These are phyloP conservation scores for Anneissia japonica DNA, from an alignment of 35 echinoderm and acorn worm genomes.

Conservation along the genomic window DNA sequence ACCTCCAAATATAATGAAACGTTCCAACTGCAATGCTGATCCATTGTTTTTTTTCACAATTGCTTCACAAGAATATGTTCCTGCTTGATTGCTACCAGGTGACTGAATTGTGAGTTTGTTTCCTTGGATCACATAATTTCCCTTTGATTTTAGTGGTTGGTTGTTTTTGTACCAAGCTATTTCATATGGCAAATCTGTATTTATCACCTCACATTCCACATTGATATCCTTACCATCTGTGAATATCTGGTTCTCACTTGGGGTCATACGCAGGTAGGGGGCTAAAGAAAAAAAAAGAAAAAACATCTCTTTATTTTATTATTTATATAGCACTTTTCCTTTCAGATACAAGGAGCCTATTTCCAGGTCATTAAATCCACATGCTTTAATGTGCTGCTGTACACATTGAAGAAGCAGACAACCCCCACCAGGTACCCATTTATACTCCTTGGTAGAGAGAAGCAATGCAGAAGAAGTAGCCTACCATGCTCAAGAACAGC, in stretches of 20 bases:
- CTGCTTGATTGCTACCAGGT: not conserved
- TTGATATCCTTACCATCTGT: not conserved
- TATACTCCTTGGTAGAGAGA: too few relatives aligned
- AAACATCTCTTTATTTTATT: too few relatives aligned
- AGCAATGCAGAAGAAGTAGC: too few relatives aligned
- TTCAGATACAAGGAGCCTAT: too few relatives aligned
- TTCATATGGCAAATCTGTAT: not conserved
- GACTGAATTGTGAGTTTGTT: not conserved
- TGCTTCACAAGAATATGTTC: not conserved
- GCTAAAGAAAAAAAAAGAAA: not conserved
- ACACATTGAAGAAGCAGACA: too few relatives aligned
- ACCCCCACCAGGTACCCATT: too few relatives aligned
- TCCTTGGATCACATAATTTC: not conserved
- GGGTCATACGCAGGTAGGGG: not conserved
- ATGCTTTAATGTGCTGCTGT: too few relatives aligned
- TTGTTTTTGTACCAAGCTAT: not conserved
- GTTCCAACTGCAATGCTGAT: not conserved
- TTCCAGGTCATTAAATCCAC: too few relatives aligned
- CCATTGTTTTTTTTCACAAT: not conserved
- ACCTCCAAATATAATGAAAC: not conserved
- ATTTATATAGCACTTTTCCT: too few relatives aligned
- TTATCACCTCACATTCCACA: not conserved
- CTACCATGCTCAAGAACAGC: too few relatives aligned
- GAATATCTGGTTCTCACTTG: not conserved
- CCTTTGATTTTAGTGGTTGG: not conserved